Evolutionary conservation across 1,140 invertebrate genomes (phyloP), one percentile per base, ranked within the genome.

Genomic region (Phenacoccus solenopsis): DNA sequence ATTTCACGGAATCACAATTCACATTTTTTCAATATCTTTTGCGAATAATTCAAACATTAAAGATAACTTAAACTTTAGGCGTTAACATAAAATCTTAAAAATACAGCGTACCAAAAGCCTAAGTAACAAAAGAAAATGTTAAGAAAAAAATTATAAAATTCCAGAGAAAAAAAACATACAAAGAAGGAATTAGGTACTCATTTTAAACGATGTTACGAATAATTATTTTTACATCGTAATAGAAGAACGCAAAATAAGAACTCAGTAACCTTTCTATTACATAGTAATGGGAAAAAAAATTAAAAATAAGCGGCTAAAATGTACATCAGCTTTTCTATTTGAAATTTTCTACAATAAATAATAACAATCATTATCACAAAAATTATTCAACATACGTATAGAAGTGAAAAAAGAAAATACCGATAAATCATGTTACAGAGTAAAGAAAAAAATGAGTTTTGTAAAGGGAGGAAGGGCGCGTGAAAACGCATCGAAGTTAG

Each of bases 331-430:
- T n/a, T n/a, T n/a, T n/a, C 38, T 49, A 10, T 3, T 9, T 49
- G 38, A 49, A 49, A 49, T 49, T 49, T 49, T 49, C 38, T 49
- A 49, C 38, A 49, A n/a, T 5, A 49, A 10, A 49, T 49, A 49
- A 49, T 49, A 49, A 49, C 38, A 49, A 49, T 49, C 38, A 49
- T 49, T 49, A 49, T 49, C 38, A 49, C 38, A 49, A 49, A 49
- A 49, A 49, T 32, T 9, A n/a, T 49, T 49, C 3, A 16, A 49
- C 38, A 49, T 49, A 49, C 38, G 38, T 49, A 49, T 49, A 49
- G 16, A 16, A 49, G 38, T 49, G 38, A 49, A 49, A n/a, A n/a
- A n/a, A n/a, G n/a, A n/a, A n/a, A n/a, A n/a, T n/a, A n/a, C n/a
- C n/a, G n/a, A n/a, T n/a, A n/a, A n/a, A n/a, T n/a, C n/a, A n/a